Evolutionary conservation across 2,888 invertebrate species (phyloP).

Genomic region (Drosophila maculinotata): DNA sequence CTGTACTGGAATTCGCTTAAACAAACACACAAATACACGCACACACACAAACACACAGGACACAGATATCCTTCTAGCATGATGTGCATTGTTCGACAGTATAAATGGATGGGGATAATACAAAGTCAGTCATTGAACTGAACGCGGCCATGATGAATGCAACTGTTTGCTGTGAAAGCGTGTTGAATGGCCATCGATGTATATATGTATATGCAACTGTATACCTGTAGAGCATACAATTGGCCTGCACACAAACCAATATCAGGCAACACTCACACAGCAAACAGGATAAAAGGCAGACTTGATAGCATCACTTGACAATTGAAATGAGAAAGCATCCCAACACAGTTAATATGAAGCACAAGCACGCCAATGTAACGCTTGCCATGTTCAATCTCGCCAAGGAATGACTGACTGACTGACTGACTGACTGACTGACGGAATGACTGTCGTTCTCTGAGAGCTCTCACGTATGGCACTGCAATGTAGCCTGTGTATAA

Average conservation of each 20-base stretch:
- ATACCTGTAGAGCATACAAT: constrained; percentile 41
- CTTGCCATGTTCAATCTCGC: constrained; percentile 8
- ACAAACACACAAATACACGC: constrained; percentile 14
- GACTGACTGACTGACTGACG: constrained; percentile 3
- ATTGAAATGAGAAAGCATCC: constrained; percentile 62
- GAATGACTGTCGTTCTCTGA: not conserved
- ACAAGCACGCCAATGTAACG: constrained; percentile 16
- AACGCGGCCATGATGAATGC: constrained; percentile 46
- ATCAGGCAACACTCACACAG: constrained; percentile 24
- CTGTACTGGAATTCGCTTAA: constrained; percentile 24
- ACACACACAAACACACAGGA: not conserved
- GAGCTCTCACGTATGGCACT: constrained; percentile 9
- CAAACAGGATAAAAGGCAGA: constrained; percentile 29
- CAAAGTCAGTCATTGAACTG: constrained; percentile 64
- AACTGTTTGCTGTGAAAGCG: constrained; percentile 60
- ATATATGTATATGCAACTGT: not conserved
- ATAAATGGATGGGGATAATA: constrained; percentile 33
- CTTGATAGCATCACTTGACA: constrained; percentile 68
- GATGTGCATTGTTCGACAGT: constrained; percentile 49
- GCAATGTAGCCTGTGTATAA: not conserved
- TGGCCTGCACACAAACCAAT: constrained; percentile 37
- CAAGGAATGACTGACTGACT: constrained; percentile 1
- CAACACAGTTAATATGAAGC: constrained; percentile 13
- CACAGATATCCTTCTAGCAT: constrained; percentile 8
- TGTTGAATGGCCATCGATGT: constrained; percentile 42